Conservation (phyloP, 2,888 invertebrate genomes). For the Drosophila kambysellisi region DNA sequence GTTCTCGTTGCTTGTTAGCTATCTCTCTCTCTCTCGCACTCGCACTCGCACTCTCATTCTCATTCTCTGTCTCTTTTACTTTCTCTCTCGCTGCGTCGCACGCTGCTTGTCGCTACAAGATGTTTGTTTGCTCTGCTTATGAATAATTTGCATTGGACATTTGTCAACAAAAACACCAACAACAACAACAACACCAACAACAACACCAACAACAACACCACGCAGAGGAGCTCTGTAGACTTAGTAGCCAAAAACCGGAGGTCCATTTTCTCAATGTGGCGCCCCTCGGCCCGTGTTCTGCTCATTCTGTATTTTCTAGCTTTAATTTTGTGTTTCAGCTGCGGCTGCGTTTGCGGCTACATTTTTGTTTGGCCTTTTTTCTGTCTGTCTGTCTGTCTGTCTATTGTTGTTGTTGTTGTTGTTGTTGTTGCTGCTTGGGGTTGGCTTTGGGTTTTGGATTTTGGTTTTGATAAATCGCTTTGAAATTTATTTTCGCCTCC, state of each 20-base stretch:
- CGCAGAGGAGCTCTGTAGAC: slow-evolving; percentile 25
- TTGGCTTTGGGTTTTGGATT: slow-evolving; percentile 40
- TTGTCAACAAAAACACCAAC: slow-evolving; percentile 29
- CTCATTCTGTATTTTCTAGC: slow-evolving; percentile 19
- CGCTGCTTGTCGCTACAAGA: slow-evolving; percentile 46
- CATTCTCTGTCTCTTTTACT: not conserved
- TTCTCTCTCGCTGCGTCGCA: slow-evolving; percentile 3
- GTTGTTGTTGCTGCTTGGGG: not conserved
- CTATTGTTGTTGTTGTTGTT: not conserved
- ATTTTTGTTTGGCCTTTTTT: slow-evolving; percentile 26
- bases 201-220: not conserved
- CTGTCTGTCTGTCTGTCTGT: no score
- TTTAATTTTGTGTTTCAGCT: slow-evolving; percentile 52
- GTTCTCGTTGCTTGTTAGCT: slow-evolving; percentile 12
- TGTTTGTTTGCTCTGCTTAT: slow-evolving; percentile 70
- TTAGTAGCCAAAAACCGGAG: slow-evolving; percentile 32
- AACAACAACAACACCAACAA: not conserved
- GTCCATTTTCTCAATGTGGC: slow-evolving; percentile 9
- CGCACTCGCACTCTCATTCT: no score
- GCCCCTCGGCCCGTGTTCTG: not conserved
- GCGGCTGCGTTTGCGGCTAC: slow-evolving; percentile 59
- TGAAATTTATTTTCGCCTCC: slow-evolving; percentile 65
- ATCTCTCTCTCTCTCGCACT: not conserved
- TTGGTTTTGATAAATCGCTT: slow-evolving; percentile 72
- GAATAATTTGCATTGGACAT: slow-evolving; percentile 72